phyloP scores from a whole-genome alignment of 2,888 invertebrate species.

The Tridacna gigas region DNA sequence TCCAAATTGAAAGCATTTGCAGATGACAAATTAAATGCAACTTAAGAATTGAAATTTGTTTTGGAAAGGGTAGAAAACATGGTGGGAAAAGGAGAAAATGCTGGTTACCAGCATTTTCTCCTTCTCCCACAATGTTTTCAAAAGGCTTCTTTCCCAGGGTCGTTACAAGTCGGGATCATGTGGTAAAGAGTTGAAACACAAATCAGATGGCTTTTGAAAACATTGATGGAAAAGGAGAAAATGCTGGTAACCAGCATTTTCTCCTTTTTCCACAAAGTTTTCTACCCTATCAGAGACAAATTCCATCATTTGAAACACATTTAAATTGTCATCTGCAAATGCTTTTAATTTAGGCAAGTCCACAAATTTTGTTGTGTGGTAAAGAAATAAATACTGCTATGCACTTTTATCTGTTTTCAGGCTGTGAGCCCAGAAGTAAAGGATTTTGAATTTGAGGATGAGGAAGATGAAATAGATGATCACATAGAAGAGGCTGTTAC shows the following conservation, averaged over 20 bases:
- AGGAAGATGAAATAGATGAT: conserved; percentile 64
- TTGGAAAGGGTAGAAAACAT: too few relatives aligned
- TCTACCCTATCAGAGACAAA: not conserved
- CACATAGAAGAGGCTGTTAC: conserved; percentile 53
- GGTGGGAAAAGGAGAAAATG: too few relatives aligned
- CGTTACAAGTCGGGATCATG: too few relatives aligned
- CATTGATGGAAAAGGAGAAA: not conserved
- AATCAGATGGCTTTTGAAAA: not conserved
- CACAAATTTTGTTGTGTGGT: not conserved
- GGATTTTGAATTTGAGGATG: conserved; percentile 57
- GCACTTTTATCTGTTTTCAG: conserved; percentile 10
- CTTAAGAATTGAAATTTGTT: too few relatives aligned
- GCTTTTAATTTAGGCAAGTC: not conserved
- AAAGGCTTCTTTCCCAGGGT: too few relatives aligned
- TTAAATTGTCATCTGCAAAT: not conserved
- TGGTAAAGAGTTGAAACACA: not conserved
- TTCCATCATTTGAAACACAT: too few relatives aligned
- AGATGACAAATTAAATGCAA: too few relatives aligned
- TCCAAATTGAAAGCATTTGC: too few relatives aligned
- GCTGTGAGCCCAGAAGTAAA: conserved; percentile 39
- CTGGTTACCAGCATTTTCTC: too few relatives aligned
- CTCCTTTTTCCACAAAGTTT: not conserved
- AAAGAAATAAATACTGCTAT: not conserved
- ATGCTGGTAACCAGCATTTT: not conserved
- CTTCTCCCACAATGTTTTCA: not conserved